Evolutionary conservation across 1,140 invertebrate species (phyloP).

Genomic region (Pteromalus puparum): DNA sequence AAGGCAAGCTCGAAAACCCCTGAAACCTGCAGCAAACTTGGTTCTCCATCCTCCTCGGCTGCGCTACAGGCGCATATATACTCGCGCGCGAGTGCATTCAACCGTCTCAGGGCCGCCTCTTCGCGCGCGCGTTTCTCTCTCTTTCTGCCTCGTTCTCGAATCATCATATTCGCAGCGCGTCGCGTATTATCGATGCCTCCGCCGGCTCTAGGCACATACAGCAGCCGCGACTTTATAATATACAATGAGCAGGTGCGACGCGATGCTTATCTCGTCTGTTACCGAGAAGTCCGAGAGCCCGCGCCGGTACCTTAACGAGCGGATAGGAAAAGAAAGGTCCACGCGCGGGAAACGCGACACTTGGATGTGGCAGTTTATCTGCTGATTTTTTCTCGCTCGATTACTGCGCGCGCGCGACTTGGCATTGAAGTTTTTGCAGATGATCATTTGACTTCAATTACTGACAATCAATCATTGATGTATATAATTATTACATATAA

Average conservation of each 20-base stretch:
- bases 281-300: conserved; percentile 13
- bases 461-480: too few relatives aligned
- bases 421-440: too few relatives aligned
- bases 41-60: background rate
- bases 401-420: too few relatives aligned
- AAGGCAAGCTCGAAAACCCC: too few relatives aligned
- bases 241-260: conserved; percentile 23
- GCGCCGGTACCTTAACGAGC: background rate
- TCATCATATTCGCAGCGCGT: background rate
- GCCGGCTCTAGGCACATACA: background rate
- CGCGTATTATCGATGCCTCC: conserved; percentile 13
- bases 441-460: too few relatives aligned
- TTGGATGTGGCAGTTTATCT: too few relatives aligned
- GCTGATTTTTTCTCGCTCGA: too few relatives aligned
- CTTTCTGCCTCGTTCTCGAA: background rate
- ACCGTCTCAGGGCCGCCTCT: background rate
- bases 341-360: too few relatives aligned
- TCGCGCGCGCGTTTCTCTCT: background rate
- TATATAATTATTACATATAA: too few relatives aligned
- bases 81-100: conserved; percentile 15
- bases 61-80: background rate
- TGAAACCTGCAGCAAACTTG: background rate
- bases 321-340: background rate
- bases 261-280: conserved; percentile 7
- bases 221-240: background rate